Base-by-base conservation (phyloP, 1,140 invertebrate genomes). In the Venturia canescens region DNA sequence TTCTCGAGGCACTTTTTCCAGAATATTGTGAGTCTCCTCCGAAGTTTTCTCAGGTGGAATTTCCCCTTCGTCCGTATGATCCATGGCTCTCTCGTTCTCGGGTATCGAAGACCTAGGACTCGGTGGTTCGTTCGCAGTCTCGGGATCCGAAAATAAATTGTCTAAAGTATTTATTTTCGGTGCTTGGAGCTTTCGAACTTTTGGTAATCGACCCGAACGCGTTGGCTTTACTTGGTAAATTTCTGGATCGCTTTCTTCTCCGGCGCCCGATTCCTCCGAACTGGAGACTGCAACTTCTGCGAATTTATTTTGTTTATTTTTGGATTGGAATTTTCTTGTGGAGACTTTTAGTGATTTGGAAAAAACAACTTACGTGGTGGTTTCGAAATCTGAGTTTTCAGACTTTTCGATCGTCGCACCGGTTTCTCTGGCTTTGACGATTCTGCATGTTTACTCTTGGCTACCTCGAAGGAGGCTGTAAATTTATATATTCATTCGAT, bases 141-240 rank as follows among this genome's bases (percentile, higher is more conserved):
- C 75, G 5, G 15, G 2, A 44, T 77, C 75, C 15, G 75, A 44
- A 34, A 57, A 80, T 3, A 78, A 67, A 21, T 85, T 82, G 50
- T 90, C 88, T 13, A 87, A 48, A 7, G 84, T 85, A 72, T 88
- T 87, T 26, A 88, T 74, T 21, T 86, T 84, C 15, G 88, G 89
- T 0, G 88, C 88, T 74, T 85, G 86, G 9, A 88, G 60, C 79
- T 86, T 89, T 60, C 86, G 88, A 9, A 77, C 80, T 79, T 87
- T 90, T 13, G 90, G 87, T 26, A 86, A 53, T 81, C 91, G 83
- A 34, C 90, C 89, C 1, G 89, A 92, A 57, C 91, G 83, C 16
- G 91, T 92, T 15, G 89, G 88, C 82, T 90, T 86, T 0, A 87
- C 80, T 60, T 87, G 85, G 67, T 90, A 90, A 50, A 90, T 72